These are phyloP conservation scores for Chymomyza costata DNA, from an alignment of 1,140 invertebrate genomes.

Conservation along the genomic window DNA sequence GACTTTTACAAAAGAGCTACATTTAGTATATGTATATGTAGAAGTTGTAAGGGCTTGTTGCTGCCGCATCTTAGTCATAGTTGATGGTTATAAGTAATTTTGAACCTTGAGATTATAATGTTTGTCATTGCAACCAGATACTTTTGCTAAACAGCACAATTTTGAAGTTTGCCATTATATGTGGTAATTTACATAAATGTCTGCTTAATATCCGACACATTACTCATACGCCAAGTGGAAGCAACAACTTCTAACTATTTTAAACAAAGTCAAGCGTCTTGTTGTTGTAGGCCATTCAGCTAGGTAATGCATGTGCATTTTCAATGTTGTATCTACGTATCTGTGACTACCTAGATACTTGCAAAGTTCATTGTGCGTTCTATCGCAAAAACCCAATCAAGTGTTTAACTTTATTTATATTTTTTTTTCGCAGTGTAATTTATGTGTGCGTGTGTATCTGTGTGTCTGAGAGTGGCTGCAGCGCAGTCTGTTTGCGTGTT, in stretches of 20 bases:
- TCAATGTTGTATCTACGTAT: constrained; percentile 45
- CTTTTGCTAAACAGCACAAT: too few relatives aligned
- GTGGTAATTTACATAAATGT: constrained; percentile 8
- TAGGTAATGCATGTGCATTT: constrained; percentile 53
- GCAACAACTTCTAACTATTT: constrained; percentile 6
- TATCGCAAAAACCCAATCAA: constrained; percentile 57
- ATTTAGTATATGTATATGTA: too few relatives aligned
- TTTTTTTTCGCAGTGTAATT: too few relatives aligned
- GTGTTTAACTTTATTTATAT: constrained; percentile 49
- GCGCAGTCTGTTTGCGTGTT: constrained; percentile 39
- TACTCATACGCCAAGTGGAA: constrained; percentile 53
- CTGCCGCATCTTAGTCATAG: constrained; percentile 32
- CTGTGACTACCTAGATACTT: too few relatives aligned
- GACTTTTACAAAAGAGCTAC: constrained; percentile 42
- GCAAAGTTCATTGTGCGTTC: constrained; percentile 57
- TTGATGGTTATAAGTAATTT: constrained; percentile 17
- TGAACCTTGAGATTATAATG: too few relatives aligned
- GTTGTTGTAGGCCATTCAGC: too few relatives aligned
- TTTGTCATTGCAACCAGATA: too few relatives aligned
- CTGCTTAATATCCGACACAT: constrained; percentile 16
- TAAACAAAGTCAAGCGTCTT: constrained; percentile 12
- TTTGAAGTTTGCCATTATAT: too few relatives aligned
- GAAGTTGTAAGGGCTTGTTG: constrained; percentile 51
- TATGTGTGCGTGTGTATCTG: constrained; percentile 36
- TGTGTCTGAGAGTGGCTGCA: constrained; percentile 30